Evolutionary conservation across 2,888 invertebrate species (phyloP).

Genomic region (Therioaphis trifolii): DNA sequence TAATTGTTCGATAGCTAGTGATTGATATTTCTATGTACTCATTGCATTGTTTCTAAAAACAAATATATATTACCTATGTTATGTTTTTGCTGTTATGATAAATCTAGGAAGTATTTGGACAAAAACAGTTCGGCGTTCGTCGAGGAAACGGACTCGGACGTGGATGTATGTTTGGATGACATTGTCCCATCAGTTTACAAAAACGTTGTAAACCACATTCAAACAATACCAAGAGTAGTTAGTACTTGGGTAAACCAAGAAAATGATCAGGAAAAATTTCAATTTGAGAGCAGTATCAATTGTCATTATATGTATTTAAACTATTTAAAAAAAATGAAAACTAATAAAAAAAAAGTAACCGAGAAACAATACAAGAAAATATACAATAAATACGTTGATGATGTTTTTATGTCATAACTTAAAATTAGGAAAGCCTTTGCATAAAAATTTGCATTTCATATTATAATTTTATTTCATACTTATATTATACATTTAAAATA

Average conservation of each 20-base stretch:
- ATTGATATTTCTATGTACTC: too few species aligned
- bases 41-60: too few species aligned
- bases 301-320: conserved; percentile 9
- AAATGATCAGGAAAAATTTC: not conserved
- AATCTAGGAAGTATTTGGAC: conserved; percentile 37
- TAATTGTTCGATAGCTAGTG: too few species aligned
- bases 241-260: conserved; percentile 5
- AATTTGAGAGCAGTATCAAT: conserved; percentile 23
- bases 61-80: too few species aligned
- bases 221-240: conserved; percentile 9
- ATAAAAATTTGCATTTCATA: too few species aligned
- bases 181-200: conserved; percentile 4
- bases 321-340: conserved; percentile 7
- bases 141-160: conserved; percentile 41
- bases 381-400: conserved; percentile 24
- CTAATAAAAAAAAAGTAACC: conserved; percentile 19
- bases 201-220: conserved; percentile 24
- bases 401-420: conserved; percentile 27
- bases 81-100: not conserved
- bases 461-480: too few species aligned
- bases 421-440: too few species aligned
- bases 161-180: not conserved
- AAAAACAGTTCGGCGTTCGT: conserved; percentile 26
- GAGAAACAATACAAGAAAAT: conserved; percentile 52
- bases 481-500: too few species aligned